Evolutionary conservation across 2,888 invertebrate species (phyloP).

Genomic region (Harpalus rufipes): DNA sequence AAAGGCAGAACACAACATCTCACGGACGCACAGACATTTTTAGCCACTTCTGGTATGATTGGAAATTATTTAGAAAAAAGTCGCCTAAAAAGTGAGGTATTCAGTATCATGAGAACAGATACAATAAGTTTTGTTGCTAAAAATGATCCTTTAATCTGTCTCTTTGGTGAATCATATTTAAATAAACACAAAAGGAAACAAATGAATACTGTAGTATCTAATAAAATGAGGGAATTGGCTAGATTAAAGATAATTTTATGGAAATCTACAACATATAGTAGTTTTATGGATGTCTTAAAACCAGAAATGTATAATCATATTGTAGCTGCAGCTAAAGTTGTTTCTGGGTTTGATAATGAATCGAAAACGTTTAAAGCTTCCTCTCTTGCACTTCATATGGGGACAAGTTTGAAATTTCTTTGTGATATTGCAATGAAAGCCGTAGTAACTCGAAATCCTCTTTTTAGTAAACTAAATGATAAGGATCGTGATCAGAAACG

Average conservation of each 20-base stretch:
- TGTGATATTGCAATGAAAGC: constrained; percentile 63
- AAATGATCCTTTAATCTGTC: constrained; percentile 69
- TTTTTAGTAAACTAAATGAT: constrained; percentile 1
- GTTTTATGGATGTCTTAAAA: constrained; percentile 55
- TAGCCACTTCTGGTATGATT: constrained; percentile 62
- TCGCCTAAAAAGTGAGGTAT: constrained; percentile 68
- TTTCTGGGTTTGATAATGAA: constrained; percentile 56
- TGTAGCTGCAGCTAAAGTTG: constrained; percentile 64
- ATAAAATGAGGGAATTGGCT: constrained; percentile 70
- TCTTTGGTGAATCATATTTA: constrained; percentile 69
- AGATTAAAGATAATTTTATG: constrained; percentile 67
- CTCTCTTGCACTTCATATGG: constrained; percentile 59
- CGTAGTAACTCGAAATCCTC: not conserved
- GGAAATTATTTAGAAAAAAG: constrained; percentile 64
- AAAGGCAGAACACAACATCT: constrained; percentile 64
- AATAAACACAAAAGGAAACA: constrained; percentile 69
- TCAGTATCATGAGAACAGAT: constrained; percentile 70
- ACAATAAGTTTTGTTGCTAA: constrained; percentile 68
- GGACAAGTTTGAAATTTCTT: constrained; percentile 65
- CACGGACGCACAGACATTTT: constrained; percentile 68
- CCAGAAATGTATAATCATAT: constrained; percentile 66
- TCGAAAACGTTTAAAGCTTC: constrained; percentile 50
- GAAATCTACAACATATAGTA: not conserved
- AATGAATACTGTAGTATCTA: constrained; percentile 61
- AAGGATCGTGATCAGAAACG: not conserved